Evolutionary conservation across 2,888 invertebrate genomes (phyloP).

Genomic region (Drosophila antonietae): DNA sequence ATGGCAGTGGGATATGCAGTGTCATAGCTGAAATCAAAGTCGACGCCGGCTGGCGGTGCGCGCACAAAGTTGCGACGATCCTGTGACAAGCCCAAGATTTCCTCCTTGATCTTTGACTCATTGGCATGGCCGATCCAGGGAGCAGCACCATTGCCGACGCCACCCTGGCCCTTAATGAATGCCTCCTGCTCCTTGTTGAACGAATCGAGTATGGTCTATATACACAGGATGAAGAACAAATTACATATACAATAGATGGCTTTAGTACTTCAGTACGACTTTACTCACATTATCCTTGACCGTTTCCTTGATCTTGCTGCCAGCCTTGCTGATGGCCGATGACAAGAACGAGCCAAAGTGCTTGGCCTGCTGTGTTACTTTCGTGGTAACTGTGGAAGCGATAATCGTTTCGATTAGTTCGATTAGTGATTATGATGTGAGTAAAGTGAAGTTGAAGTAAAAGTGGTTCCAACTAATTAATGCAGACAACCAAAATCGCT

Average conservation of each 20-base stretch:
- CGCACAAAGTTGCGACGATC: slow-evolving; percentile 99
- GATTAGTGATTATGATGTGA: not conserved
- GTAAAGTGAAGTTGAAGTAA: slow-evolving; percentile 3
- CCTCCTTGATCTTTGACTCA: slow-evolving; percentile 96
- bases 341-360: slow-evolving; percentile 96
- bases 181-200: slow-evolving; percentile 99
- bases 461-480: slow-evolving; percentile 45
- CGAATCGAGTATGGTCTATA: slow-evolving; percentile 96
- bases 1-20: slow-evolving; percentile 96
- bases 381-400: slow-evolving; percentile 90
- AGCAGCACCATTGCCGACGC: slow-evolving; percentile 88
- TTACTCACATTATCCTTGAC: slow-evolving; percentile 97
- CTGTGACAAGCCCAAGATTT: slow-evolving; percentile 97
- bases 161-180: slow-evolving; percentile 94
- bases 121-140: slow-evolving; percentile 99
- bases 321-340: slow-evolving; percentile 98
- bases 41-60: slow-evolving; percentile 97
- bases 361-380: slow-evolving; percentile 95
- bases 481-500: slow-evolving; percentile 48
- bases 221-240: not conserved
- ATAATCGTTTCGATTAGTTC: slow-evolving; percentile 32
- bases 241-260: not conserved
- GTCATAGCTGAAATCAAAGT: slow-evolving; percentile 98
- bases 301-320: slow-evolving; percentile 97
- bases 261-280: not conserved